Evolutionary conservation across 2,797 vertebrate species (phyloP), one percentile per base, ranked within the genome.

Genomic region (Dryobates pubescens): DNA sequence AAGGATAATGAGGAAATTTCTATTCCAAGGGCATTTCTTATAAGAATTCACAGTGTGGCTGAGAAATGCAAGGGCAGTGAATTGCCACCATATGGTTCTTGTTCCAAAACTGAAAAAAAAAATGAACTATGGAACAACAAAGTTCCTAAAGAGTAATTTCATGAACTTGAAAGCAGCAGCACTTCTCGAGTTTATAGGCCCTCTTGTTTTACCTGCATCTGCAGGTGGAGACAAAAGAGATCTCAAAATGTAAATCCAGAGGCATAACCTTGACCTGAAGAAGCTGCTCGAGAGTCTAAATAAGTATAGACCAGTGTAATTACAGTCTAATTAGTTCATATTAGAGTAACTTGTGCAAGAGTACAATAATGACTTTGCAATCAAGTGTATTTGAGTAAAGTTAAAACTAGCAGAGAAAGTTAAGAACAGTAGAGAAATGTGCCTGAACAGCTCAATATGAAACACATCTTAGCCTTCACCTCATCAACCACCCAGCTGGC

Each of bases 1-100:
- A 43, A 84, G 36, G 67, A 92, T 96, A 95, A 96, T 93, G 74
- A 90, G 79, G 68, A 93, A 77, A 94, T 96, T 96, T 93, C 79
- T 96, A 92, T 93, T 94, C 86, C 90, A 92, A 87, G 68, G 76
- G 9, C 83, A 88, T 41, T 90, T 82, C 75, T 92, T 71, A 11
- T 14, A 88, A 69, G 78, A 91, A 93, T 81, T 76, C 71, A 68
- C 27, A 74, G 45, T 15, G 17, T 89, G 71, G 94, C 58, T 29
- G 30, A 92, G 71, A 96, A 94, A 95, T 20, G 24, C 49, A 83
- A 88, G 62, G 11, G 24, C 68, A 86, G 27, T 76, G 78, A 93
- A 83, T 96, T 1, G 1, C 64, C 68, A 89, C 45, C 76, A 62
- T 89, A 92, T 86, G 86, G 79, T 71, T 70, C 82, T 86, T 71